These are phyloP conservation scores for Metacarcinus magister DNA, from an alignment of 2,888 invertebrate genomes.

Conservation along the genomic window DNA sequence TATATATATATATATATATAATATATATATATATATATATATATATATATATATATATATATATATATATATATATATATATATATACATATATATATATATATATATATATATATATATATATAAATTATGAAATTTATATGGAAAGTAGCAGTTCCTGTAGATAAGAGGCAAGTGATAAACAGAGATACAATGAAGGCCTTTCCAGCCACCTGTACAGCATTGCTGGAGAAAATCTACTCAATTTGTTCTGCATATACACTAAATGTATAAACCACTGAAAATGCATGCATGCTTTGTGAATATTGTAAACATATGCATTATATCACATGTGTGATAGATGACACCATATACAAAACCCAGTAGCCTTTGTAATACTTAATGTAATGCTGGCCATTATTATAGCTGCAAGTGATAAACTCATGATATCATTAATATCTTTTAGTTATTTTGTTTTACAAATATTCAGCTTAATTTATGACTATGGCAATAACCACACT, in stretches of 20 bases:
- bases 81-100: not conserved
- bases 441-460: slow-evolving; percentile 27
- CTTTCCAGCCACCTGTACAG: slow-evolving; percentile 11
- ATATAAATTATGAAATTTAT: not conserved
- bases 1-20: slow-evolving; percentile 31
- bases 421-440: not conserved
- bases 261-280: slow-evolving; percentile 60
- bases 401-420: slow-evolving; percentile 53
- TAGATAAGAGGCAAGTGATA: slow-evolving; percentile 43
- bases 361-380: slow-evolving; percentile 67
- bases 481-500: slow-evolving; percentile 68
- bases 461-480: slow-evolving; percentile 50
- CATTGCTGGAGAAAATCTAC: slow-evolving; percentile 45
- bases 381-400: slow-evolving; percentile 66
- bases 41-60: slow-evolving; percentile 34
- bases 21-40: not conserved
- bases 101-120: not conserved
- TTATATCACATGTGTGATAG: slow-evolving; percentile 68
- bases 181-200: not conserved
- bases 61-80: slow-evolving; percentile 39
- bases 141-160: slow-evolving; percentile 12
- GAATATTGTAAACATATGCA: slow-evolving; percentile 68
- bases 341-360: slow-evolving; percentile 60
- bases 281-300: slow-evolving; percentile 74
- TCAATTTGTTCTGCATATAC: slow-evolving; percentile 54